Evolutionary conservation across 2,113 vertebrate genomes (phyloP), one percentile per base, ranked within the genome.

Genomic region (Opisthocomus hoazin): DNA sequence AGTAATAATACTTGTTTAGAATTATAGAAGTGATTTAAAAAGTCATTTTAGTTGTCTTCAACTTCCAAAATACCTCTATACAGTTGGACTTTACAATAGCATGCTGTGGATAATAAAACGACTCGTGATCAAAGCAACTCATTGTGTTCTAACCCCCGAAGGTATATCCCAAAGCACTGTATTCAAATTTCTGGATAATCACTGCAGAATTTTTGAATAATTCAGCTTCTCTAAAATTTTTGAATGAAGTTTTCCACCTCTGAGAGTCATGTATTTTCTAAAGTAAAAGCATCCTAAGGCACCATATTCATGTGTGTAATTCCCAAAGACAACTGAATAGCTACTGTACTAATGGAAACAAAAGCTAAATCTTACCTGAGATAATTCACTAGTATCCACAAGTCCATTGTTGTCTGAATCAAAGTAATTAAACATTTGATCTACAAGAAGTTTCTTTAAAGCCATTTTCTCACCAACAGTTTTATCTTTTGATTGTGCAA

Each of bases 351-450:
- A 94, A 83, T 1, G 22, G 36, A 86, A 93, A 90, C 4, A 63
- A 78, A 92, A 93, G 11, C 5, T 45, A 82, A 77, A 46, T 29
- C 96, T 96, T 97, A 99, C 99, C 99, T 99, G 99, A 97, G 98
- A 99, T 89, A 99, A 97, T 94, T 99, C 99, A 24, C 98, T 98
- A 92, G 95, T 98, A 90, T 99, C 99, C 90, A 99, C 96, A 87
- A 98, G 97, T 93, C 98, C 98, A 12, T 97, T 99, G 70, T 94
- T 98, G 94, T 99, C 98, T 14, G 98, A 98, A 89, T 99, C 99
- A 93, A 99, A 99, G 97, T 98, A 98, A 84, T 98, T 98, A 97
- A 99, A 99, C 98, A 99, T 98, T 45, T 98, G 92, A 94, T 99
- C 99, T 56, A 99, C 99, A 84, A 99, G 97, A 64, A 98, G 88